Base-by-base conservation (phyloP, 2,113 vertebrate species). In the Trogon surrucura region DNA sequence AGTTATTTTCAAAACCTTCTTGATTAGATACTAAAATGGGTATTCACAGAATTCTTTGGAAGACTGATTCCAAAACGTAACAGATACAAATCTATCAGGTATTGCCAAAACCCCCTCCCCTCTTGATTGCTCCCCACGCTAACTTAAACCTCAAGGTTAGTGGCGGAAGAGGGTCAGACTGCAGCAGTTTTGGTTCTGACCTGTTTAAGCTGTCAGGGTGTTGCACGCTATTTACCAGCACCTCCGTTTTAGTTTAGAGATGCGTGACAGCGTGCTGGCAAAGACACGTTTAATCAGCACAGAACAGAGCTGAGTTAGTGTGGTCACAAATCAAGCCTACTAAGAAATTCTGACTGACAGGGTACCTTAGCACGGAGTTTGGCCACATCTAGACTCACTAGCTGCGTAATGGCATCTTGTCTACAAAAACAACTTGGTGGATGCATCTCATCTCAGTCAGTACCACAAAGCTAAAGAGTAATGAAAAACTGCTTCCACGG, bases 321-420 rank as follows among this genome's bases (percentile, higher is more conserved):
- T 30, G 15, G 44, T 71, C 29, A 71, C 36, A 93, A 60, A 66
- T 58, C 53, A 82, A 80, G 65, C 29, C 25, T 54, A 21, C 0
- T 41, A 78, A 11, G 44, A 82, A 38, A 80, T 57, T 56, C 36
- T 20, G 23, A 45, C 3, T 34, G n/a, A 45, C 32, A 17, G 30
- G 16, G 29, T 44, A 48, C 11, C 13, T 15, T 47, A 65, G 22
- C 38, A 26, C 11, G 15, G 58, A 80, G 11, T 27, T 75, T 61
- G 47, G 56, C 29, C 41, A 61, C 15, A 73, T 5, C 25, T 48
- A 38, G 29, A 70, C 12, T 53, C 47, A 32, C 34, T 66, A 27
- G 19, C 30, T 41, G 5, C 2, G 5, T 48, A 79, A 70, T 25
- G 41, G 26, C 57, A 66, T 36, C 2, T 0, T 29, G 54, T 17